Percentiles rank a stretch among this genome's conserved stretches.
Conservation (phyloP, 2,113 vertebrate genomes). For the Cynocephalus volans region DNA sequence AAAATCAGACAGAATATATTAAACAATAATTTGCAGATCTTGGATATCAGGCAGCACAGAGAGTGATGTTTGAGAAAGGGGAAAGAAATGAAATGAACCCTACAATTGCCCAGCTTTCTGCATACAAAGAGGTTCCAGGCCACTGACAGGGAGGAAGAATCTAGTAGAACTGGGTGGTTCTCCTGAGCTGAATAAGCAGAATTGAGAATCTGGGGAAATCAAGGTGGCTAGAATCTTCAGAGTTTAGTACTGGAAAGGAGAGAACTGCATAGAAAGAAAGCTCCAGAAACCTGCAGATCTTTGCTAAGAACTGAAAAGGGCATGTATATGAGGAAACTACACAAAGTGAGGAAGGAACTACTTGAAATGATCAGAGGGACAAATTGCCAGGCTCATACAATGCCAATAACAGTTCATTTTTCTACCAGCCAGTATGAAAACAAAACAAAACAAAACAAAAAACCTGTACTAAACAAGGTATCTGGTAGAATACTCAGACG, state of each 20-base stretch:
- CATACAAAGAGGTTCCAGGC: background rate
- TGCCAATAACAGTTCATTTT: background rate
- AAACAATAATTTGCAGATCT: background rate
- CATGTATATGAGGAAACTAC: background rate
- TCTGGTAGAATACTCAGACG: background rate
- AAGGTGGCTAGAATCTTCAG: background rate
- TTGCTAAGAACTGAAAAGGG: background rate
- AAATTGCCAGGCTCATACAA: background rate
- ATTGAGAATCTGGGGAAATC: background rate
- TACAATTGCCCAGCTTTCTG: background rate
- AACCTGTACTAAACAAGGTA: background rate
- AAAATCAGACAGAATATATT: background rate
- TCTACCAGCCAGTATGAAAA: background rate
- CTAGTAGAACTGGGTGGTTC: background rate
- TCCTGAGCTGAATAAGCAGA: background rate
- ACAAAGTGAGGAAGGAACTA: background rate
- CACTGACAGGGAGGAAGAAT: background rate
- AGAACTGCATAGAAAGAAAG: background rate
- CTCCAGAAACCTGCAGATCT: background rate
- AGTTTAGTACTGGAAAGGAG: background rate
- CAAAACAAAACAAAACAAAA: background rate
- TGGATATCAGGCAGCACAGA: background rate
- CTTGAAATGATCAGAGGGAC: background rate
- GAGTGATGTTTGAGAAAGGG: background rate
- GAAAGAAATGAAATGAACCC: background rate